These are phyloP conservation scores for Archocentrus centrarchus DNA, from an alignment of 2,113 vertebrate species.

Conservation along the genomic window DNA sequence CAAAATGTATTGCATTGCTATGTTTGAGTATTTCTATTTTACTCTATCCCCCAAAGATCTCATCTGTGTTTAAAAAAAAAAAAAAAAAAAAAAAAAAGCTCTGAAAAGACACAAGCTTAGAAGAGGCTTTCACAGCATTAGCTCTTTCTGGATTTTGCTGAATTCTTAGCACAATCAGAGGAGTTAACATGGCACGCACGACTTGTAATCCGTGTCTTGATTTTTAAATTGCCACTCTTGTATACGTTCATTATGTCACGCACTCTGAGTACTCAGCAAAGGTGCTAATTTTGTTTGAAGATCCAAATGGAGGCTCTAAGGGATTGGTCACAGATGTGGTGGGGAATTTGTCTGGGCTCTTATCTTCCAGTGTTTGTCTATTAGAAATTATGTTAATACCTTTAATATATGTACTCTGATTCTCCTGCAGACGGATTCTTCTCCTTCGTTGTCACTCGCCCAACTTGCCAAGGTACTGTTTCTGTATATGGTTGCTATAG, in stretches of 20 bases:
- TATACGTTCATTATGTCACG: not conserved
- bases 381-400: slow-evolving; percentile 81
- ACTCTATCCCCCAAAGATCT: not conserved
- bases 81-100: not conserved
- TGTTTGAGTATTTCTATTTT: not conserved
- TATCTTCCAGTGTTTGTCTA: slow-evolving; percentile 48
- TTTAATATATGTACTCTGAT: slow-evolving; percentile 89
- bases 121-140: not conserved
- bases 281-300: slow-evolving; percentile 9
- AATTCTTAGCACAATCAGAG: not conserved
- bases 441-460: slow-evolving; percentile 96
- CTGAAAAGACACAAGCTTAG: not conserved
- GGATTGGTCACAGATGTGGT: slow-evolving; percentile 61
- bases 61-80: not conserved
- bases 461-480: slow-evolving; percentile 95
- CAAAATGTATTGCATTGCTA: not conserved
- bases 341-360: slow-evolving; percentile 53
- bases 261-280: not conserved
- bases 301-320: not conserved
- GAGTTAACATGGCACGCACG: not conserved
- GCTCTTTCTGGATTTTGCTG: not conserved
- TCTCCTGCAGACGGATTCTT: slow-evolving; percentile 94
- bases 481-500: not conserved
- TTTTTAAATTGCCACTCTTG: not conserved
- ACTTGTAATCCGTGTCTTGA: not conserved